Base-by-base conservation (phyloP, 2,888 invertebrate species). In the Drosophila koepferae region DNA sequence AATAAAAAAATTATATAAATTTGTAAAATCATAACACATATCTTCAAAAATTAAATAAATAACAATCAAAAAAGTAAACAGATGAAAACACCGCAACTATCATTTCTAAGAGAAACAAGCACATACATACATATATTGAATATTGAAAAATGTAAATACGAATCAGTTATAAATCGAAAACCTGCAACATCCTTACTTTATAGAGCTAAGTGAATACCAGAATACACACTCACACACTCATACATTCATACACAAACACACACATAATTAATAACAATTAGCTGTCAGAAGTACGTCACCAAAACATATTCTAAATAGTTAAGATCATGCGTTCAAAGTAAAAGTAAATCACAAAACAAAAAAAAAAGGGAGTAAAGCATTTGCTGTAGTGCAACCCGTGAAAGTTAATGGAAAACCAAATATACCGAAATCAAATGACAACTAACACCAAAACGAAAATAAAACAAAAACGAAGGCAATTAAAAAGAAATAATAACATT, bases 181-280 rank as follows among this genome's bases (percentile, higher is more conserved):
- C 73, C 81, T 67, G 75, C 61, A 66, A 86, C 86, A 84, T 74
- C 84, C 85, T 86, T 86, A 86, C 85, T 86, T 86, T 86, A 86
- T 86, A 86, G 85, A 80, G 74, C 82, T 86, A 86, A 90, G 88
- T 80, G 81, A 73, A 71, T 60, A 80, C 58, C 63, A 38, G 28
- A 60, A 67, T 18, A 53, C 59, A 46, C 46, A 64, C 46, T 60
- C 43, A 68, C 62, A 53, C 28, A 38, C 44, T 49, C 28, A 66
- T 9, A 36, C 4, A 36, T 4, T 69, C 61, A 77, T 54, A 67
- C 56, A 41, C 18, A 60, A 46, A 78, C 38, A 62, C 23, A 59
- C 14, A 60, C 34, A 74, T 58, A 63, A 58, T 48, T 61, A 66
- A 43, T 61, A 66, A 43, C 55, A 49, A 31, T 10, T 63, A 70